Conservation (phyloP, 2,888 invertebrate genomes). For the Rutpela maculata region DNA sequence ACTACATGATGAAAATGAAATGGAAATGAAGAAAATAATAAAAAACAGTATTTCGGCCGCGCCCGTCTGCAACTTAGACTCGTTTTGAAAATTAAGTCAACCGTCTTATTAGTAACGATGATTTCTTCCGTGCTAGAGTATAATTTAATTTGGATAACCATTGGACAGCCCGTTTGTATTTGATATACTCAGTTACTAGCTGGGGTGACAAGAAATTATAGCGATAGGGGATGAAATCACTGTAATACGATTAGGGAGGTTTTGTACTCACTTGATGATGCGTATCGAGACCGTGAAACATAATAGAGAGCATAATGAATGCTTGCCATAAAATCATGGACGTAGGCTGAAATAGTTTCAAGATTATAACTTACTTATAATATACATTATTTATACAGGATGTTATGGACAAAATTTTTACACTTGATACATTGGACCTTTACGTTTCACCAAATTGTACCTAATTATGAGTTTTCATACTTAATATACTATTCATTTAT, state of each 20-base stretch:
- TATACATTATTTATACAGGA: too few species aligned
- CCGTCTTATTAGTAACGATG: neutral
- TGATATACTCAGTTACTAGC: slow-evolving; percentile 44
- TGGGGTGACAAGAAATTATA: slow-evolving; percentile 49
- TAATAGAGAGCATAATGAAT: slow-evolving; percentile 44
- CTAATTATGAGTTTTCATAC: too few species aligned
- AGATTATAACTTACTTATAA: neutral
- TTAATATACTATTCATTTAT: too few species aligned
- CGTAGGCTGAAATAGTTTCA: neutral
- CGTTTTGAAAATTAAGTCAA: neutral
- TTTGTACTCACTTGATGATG: slow-evolving; percentile 54
- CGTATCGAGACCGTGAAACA: slow-evolving; percentile 54
- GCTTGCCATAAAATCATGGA: slow-evolving; percentile 10
- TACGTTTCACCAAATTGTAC: too few species aligned
- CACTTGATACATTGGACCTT: too few species aligned
- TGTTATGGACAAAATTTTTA: too few species aligned
- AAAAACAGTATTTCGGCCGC: too few species aligned
- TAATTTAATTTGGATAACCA: slow-evolving; percentile 34
- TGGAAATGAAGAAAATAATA: too few species aligned
- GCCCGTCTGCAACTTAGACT: too few species aligned
- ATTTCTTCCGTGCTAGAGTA: slow-evolving; percentile 5
- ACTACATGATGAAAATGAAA: too few species aligned
- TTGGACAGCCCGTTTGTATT: slow-evolving; percentile 45
- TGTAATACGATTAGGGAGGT: slow-evolving; percentile 57
- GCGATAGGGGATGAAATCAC: slow-evolving; percentile 48